phyloP scores from a whole-genome alignment of 1,140 invertebrate genomes.

The Formica exsecta region DNA sequence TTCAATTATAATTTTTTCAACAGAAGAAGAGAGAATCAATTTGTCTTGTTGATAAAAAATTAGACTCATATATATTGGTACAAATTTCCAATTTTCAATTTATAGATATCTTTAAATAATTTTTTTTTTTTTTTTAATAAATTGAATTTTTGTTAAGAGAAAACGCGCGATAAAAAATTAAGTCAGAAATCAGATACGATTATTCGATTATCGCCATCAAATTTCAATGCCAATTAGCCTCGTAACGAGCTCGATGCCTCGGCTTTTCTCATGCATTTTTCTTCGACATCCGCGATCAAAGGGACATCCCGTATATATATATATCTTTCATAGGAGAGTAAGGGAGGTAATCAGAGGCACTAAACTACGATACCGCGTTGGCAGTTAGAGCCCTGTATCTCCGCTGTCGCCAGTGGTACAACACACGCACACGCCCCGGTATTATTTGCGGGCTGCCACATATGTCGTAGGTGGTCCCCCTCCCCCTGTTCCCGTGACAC shows the following conservation, averaged over 20 bases:
- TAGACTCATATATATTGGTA: neutral
- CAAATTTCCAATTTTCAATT: neutral
- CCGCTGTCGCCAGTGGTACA: slow-evolving; percentile 79
- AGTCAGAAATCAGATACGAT: too few species aligned
- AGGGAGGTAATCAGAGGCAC: slow-evolving; percentile 83
- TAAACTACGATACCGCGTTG: slow-evolving; percentile 85
- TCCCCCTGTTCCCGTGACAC: slow-evolving; percentile 48
- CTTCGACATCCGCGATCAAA: neutral
- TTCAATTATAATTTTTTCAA: neutral
- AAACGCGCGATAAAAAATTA: too few species aligned
- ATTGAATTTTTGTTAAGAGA: too few species aligned
- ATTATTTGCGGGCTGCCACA: slow-evolving; percentile 84
- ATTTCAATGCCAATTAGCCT: neutral
- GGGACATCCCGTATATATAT: slow-evolving; percentile 13
- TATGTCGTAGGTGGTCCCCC: slow-evolving; percentile 85
- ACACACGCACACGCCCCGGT: slow-evolving; percentile 73
- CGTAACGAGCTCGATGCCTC: neutral
- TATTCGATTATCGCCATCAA: too few species aligned
- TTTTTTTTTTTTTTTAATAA: too few species aligned
- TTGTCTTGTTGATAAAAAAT: neutral
- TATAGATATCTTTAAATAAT: too few species aligned
- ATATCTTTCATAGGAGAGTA: slow-evolving; percentile 18
- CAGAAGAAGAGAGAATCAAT: too few species aligned
- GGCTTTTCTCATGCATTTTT: neutral
- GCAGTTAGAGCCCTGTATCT: slow-evolving; percentile 82